Evolutionary conservation across 2,888 invertebrate species (phyloP).

Genomic region (Leucozona laternaria): DNA sequence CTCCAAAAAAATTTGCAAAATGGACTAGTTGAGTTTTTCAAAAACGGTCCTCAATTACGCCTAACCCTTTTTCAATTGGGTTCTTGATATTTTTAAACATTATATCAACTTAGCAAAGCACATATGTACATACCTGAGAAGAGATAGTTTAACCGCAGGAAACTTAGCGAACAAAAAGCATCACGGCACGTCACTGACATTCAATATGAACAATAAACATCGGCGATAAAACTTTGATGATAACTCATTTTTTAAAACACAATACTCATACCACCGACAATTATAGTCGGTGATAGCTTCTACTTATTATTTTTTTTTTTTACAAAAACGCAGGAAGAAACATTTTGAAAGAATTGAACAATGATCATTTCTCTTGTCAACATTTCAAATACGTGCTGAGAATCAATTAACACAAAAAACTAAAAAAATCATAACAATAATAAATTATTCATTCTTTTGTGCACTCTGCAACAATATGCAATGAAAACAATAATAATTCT

Average conservation of each 20-base stretch:
- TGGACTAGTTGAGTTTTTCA: no score
- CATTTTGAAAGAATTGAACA: constrained; percentile 29
- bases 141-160: no score
- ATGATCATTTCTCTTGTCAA: constrained; percentile 43
- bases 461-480: constrained; percentile 42
- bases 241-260: not conserved
- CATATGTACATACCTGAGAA: no score
- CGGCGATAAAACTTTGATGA: constrained; percentile 11
- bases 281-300: not conserved
- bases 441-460: constrained; percentile 43
- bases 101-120: no score
- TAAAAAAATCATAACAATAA: constrained; percentile 19
- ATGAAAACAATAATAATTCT: constrained; percentile 16
- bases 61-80: no score
- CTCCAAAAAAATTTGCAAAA: no score
- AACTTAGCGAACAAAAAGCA: no score
- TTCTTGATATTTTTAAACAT: no score
- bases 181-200: no score
- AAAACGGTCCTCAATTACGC: no score
- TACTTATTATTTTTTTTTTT: not conserved
- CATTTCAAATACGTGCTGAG: constrained; percentile 48
- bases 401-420: constrained; percentile 34
- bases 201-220: not conserved
- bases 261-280: not conserved
- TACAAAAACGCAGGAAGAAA: constrained; percentile 24